A percentile compares a stretch with the other conserved stretches of the same genome.
These are phyloP conservation scores for Megalopta genalis DNA, from an alignment of 1,140 invertebrate species.

Conservation along the genomic window DNA sequence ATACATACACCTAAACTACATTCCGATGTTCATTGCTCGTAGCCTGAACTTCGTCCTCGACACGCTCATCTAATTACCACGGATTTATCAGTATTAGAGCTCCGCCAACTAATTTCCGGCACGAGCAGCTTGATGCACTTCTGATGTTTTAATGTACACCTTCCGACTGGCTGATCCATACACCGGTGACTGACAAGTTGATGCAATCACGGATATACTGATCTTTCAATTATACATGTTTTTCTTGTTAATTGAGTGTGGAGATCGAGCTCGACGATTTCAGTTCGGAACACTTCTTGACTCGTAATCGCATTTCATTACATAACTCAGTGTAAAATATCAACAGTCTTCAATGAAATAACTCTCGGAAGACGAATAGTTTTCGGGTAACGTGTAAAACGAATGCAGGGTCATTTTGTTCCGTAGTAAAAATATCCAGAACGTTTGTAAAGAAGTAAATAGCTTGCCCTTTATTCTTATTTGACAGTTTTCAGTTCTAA, in stretches of 20 bases:
- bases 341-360: too few species aligned
- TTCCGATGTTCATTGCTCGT: slow-evolving; percentile 1
- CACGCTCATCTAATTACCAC: slow-evolving; percentile 4
- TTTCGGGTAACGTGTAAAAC: too few species aligned
- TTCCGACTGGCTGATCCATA: neutral
- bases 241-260: neutral
- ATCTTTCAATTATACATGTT: neutral
- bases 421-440: too few species aligned
- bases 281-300: neutral
- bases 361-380: too few species aligned
- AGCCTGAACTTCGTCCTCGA: neutral
- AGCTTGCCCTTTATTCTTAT: too few species aligned
- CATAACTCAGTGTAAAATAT: too few species aligned
- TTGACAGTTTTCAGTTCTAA: too few species aligned
- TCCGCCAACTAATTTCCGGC: slow-evolving; percentile 14
- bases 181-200: neutral
- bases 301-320: neutral
- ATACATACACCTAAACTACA: neutral
- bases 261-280: neutral
- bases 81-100: slow-evolving; percentile 16
- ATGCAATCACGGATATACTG: neutral
- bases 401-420: too few species aligned
- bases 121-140: slow-evolving; percentile 9
- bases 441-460: too few species aligned
- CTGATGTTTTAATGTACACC: slow-evolving; percentile 9